These are phyloP conservation scores for Petrolisthes manimaculis DNA, from an alignment of 2,888 invertebrate genomes.

Conservation along the genomic window DNA sequence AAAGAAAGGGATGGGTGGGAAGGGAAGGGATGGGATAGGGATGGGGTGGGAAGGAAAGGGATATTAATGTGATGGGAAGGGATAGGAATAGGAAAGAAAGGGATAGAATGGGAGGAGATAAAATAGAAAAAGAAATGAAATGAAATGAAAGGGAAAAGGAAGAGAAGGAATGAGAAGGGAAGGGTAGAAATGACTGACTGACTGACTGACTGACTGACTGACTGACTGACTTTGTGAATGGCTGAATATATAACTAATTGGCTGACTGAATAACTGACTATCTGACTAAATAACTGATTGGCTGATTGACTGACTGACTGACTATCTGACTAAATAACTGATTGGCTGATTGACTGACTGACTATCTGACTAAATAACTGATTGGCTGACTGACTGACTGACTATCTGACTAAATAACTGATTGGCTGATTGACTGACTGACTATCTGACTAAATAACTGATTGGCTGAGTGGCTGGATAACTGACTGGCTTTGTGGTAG, in stretches of 20 bases:
- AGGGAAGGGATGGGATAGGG: background rate
- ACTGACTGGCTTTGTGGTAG: background rate
- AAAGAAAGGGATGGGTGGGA: background rate
- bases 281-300: no score
- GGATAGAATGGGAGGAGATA: constrained; percentile 1
- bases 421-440: no score
- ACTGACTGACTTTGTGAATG: constrained; percentile 11
- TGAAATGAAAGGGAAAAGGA: background rate
- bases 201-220: background rate
- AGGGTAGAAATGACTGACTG: background rate
- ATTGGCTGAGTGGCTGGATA: no score
- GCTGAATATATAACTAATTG: background rate
- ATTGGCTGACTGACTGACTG: no score
- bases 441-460: no score
- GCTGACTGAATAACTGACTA: no score
- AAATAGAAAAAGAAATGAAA: background rate
- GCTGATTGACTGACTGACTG: no score
- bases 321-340: no score
- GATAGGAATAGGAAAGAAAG: background rate
- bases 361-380: no score
- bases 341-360: no score
- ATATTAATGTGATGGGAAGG: background rate
- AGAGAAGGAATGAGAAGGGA: background rate
- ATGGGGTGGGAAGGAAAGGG: background rate
- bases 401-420: no score